Evolutionary conservation across 2,113 vertebrate species (phyloP).

Genomic region (Ameiurus melas): DNA sequence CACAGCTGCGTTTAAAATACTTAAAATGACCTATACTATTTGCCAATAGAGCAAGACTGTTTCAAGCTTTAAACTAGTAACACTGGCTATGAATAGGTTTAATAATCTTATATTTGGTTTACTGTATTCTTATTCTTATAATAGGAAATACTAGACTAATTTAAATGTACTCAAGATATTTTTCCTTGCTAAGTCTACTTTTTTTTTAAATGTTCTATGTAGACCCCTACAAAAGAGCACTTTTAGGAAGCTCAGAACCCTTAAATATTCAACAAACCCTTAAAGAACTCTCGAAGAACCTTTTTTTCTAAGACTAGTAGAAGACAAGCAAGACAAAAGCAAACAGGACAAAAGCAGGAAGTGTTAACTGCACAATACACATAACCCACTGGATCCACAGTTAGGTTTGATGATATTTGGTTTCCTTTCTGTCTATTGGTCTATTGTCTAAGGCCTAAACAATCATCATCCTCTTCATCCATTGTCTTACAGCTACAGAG

Average conservation of each 20-base stretch:
- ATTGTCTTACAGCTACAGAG: conserved; percentile 61
- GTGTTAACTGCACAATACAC: background rate
- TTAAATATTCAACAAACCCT: background rate
- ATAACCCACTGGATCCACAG: background rate
- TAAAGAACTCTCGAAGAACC: background rate
- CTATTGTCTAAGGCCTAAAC: conserved; percentile 53
- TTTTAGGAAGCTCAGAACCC: background rate
- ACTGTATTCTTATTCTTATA: background rate
- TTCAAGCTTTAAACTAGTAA: background rate
- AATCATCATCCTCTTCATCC: conserved; percentile 51
- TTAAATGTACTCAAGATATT: background rate
- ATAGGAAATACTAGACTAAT: background rate
- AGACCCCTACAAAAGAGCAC: background rate
- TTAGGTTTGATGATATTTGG: background rate
- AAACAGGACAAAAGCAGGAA: background rate
- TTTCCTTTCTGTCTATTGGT: background rate
- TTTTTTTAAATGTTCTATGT: background rate
- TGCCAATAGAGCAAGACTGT: background rate
- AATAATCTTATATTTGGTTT: background rate
- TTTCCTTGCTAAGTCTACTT: no score
- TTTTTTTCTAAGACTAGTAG: background rate
- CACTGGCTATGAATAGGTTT: background rate
- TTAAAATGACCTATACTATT: background rate
- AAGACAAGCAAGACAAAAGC: background rate
- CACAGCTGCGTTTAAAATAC: background rate